These are phyloP conservation scores for Emesis furor DNA, from an alignment of 2,888 invertebrate genomes.

Conservation along the genomic window DNA sequence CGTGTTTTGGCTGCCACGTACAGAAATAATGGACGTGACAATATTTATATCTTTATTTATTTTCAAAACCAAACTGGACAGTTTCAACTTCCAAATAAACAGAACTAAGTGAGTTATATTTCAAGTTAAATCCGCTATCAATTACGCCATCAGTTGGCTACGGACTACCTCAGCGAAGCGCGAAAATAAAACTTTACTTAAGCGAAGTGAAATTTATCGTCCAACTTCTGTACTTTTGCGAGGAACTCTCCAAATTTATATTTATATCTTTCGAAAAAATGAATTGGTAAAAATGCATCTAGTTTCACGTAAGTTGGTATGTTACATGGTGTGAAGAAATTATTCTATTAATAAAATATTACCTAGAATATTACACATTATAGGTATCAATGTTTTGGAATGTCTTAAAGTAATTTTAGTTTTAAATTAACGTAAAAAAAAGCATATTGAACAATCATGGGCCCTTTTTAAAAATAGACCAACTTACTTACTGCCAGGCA, in stretches of 20 bases:
- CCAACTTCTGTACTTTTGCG: conserved; percentile 69
- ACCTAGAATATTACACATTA: too few relatives aligned
- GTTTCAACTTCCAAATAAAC: conserved; percentile 2
- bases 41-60: not conserved
- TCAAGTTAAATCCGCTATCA: conserved; percentile 65
- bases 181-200: conserved; percentile 68
- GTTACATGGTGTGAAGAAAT: too few relatives aligned
- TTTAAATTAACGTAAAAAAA: too few relatives aligned
- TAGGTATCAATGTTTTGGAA: too few relatives aligned
- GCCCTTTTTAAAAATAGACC: too few relatives aligned
- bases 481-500: too few relatives aligned
- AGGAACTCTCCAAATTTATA: conserved; percentile 68
- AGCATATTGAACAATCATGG: too few relatives aligned
- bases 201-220: conserved; percentile 79
- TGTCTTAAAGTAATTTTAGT: too few relatives aligned
- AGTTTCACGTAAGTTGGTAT: too few relatives aligned
- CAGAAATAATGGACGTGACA: not conserved
- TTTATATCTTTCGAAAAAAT: conserved; percentile 76
- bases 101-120: conserved; percentile 46
- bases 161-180: conserved; percentile 44
- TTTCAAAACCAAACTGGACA: not conserved
- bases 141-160: conserved; percentile 51
- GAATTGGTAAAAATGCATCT: not conserved
- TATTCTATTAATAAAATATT: too few relatives aligned
- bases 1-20: not conserved